Base-by-base conservation (phyloP, 2,797 vertebrate genomes). In the Labroides dimidiatus region DNA sequence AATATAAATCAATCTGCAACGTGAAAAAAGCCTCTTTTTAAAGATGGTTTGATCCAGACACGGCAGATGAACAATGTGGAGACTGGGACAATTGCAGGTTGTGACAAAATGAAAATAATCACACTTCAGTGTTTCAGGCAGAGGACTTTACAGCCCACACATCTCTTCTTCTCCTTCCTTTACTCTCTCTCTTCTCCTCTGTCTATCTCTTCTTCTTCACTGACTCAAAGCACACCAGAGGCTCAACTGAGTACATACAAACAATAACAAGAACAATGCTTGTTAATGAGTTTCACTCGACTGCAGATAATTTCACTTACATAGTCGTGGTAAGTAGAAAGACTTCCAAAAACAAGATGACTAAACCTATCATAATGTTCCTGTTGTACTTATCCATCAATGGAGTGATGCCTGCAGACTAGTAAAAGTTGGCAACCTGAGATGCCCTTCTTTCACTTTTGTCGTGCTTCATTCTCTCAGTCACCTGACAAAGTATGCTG, bases 141-240 rank as follows among this genome's bases (percentile, higher is more conserved):
- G 75, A 73, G 79, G 77, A 73, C 75, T 83, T 54, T 57, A 55
- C 51, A 47, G 20, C 21, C 11, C 13, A 8, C 33, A 33, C 37
- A 39, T 24, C 33, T 23, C 58, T 21, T 14, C 10, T 7, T 56
- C 13, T 44, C 49, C 52, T 24, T 39, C 44, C 8, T 33, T 9
- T 33, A 42, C 13, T 16, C 62, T 58, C 48, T 27, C 61, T 56
- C 20, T 36, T 27, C 37, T 36, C 27, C 36, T n/a, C 20, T 4
- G n/a, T 33, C 24, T 59, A 11, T 43, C 53, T 55, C 51, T 14
- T 17, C 2, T 7, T 51, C 23, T 4, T 23, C 19, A 63, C 83
- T 89, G 87, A 90, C 73, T 89, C 85, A 88, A 52, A 69, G 56
- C 15, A n/a, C 56, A 80, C 67, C 57, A 71, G 71, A 80, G 72